Percentiles rank a stretch among this genome's conserved stretches.
Evolutionary conservation across 2,888 invertebrate genomes (phyloP).

Genomic region (Rugalucina vietnamica): DNA sequence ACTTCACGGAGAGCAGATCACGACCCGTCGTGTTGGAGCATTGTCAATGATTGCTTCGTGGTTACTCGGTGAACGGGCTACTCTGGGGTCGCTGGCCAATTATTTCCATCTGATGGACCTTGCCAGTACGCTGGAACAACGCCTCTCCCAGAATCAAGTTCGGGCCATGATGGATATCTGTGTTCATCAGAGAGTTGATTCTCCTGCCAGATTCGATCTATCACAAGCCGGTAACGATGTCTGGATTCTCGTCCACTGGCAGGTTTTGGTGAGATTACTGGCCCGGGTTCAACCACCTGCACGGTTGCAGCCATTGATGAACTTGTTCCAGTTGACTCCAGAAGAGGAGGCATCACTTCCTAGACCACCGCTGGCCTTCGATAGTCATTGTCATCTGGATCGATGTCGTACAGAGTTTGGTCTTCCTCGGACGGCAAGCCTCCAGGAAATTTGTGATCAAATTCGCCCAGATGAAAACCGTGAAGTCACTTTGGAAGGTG

Average conservation of each 20-base stretch:
- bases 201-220: too few species aligned
- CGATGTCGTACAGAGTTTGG: not conserved
- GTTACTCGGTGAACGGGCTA: too few species aligned
- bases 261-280: not conserved
- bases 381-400: slow-evolving; percentile 7
- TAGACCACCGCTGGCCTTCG: not conserved
- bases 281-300: not conserved
- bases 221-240: too few species aligned
- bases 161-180: too few species aligned
- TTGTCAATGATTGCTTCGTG: not conserved
- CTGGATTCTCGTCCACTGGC: not conserved
- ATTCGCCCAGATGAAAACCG: not conserved
- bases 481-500: not conserved
- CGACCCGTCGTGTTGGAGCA: not conserved
- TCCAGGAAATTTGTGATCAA: not conserved
- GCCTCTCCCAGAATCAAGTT: too few species aligned
- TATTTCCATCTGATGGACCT: too few species aligned
- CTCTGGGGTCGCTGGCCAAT: too few species aligned
- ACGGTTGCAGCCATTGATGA: not conserved
- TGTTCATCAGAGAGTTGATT: too few species aligned
- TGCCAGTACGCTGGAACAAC: too few species aligned
- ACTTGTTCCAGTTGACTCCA: not conserved
- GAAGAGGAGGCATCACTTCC: not conserved
- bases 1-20: not conserved
- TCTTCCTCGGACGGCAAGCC: not conserved